A percentile compares a stretch with the other conserved stretches of the same genome.
Conservation (phyloP, 2,888 invertebrate species). For the Phasia obesa region DNA sequence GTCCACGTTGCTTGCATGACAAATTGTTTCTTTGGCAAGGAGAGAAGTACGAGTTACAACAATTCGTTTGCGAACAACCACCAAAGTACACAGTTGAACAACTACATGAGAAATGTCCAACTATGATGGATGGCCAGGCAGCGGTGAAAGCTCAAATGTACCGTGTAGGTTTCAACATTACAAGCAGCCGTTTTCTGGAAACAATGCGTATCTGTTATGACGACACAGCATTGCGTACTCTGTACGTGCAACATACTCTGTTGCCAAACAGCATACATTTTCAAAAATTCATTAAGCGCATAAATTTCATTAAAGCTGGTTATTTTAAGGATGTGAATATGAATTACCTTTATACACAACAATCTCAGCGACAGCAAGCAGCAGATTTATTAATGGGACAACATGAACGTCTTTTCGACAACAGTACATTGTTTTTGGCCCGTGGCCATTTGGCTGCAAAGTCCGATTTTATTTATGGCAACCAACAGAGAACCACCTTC, state of each 20-base stretch:
- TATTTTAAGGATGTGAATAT: slow-evolving; percentile 78
- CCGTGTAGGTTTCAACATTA: slow-evolving; percentile 81
- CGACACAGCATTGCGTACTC: slow-evolving; percentile 77
- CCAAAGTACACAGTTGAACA: slow-evolving; percentile 74
- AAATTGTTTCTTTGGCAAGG: slow-evolving; percentile 73
- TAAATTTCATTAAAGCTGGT: slow-evolving; percentile 79
- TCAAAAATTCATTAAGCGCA: slow-evolving; percentile 81
- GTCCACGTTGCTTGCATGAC: slow-evolving; percentile 74
- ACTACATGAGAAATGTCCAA: slow-evolving; percentile 72
- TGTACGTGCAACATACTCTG: slow-evolving; percentile 80
- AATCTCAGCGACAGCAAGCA: slow-evolving; percentile 79
- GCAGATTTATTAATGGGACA: slow-evolving; percentile 75
- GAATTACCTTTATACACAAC: slow-evolving; percentile 77
- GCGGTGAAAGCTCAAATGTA: slow-evolving; percentile 73
- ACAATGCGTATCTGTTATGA: slow-evolving; percentile 82
- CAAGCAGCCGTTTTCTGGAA: slow-evolving; percentile 77
- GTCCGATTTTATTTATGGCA: slow-evolving; percentile 83
- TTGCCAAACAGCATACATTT: slow-evolving; percentile 81
- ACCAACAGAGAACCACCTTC: slow-evolving; percentile 84
- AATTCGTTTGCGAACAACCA: slow-evolving; percentile 74
- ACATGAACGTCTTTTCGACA: slow-evolving; percentile 73
- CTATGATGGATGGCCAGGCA: slow-evolving; percentile 71
- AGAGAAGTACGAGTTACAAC: slow-evolving; percentile 73
- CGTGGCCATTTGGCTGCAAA: slow-evolving; percentile 84
- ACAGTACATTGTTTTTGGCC: slow-evolving; percentile 78